Evolutionary conservation across 2,113 vertebrate species (phyloP), one percentile per base, ranked within the genome.

Genomic region (Gorilla gorilla): DNA sequence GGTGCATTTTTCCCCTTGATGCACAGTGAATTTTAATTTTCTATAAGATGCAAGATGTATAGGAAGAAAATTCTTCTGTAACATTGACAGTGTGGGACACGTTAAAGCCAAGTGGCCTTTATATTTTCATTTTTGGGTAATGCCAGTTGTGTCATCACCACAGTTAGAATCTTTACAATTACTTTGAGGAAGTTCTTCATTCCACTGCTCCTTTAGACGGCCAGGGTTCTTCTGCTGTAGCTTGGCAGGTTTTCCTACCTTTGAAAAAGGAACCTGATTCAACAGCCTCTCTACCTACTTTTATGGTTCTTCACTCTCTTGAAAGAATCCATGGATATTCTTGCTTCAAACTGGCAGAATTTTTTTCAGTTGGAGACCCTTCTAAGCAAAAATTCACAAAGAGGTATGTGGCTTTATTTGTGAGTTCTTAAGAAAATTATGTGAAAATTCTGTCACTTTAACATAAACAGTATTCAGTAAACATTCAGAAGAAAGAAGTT

Each of bases 251-350:
- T 93, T 90, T 61, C 27, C 12, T 68, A n/a, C 23, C 55, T 94
- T 86, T 80, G 43, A 93, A 75, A 52, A 89, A 94, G 72, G n/a
- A 97, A 55, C 4, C 35, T n/a, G 6, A 93, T 82, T 89, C 61
- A 76, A 43, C 10, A 83, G 52, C 32, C 22, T 86, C 22, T n/a
- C 30, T 64, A 1, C 6, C 25, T 92, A 43, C 48, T 90, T 90
- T 75, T 70, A 50, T 38, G 64, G 22, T 12, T 80, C 23, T 59
- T 91, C 64, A 68, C 27, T 81, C 43, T 68, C 48, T 85, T 40
- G 35, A 96, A 95, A 95, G 22, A 91, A 93, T 45, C 95, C 38
- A 90, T 78, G 89, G 57, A 78, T 59, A 68, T 84, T 88, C 57
- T 89, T 84, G 20, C 68, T 93, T 96, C 57, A 73, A 66, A 40